Conservation (phyloP, 2,113 vertebrate genomes). For the Anser cygnoides region DNA sequence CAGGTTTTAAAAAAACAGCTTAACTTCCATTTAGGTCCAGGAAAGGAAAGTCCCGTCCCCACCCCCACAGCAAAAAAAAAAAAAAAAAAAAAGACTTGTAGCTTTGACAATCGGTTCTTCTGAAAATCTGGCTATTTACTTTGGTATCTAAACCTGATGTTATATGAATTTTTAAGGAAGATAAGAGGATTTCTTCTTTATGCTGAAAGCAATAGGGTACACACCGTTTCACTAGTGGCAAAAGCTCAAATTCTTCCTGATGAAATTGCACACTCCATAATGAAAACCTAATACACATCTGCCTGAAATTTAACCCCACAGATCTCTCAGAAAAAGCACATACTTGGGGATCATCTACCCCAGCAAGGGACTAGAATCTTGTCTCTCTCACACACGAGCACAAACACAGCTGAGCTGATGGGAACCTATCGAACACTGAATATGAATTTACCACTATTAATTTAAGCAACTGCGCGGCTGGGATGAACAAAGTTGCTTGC, state of each 20-base stretch:
- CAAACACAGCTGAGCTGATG: fast-evolving
- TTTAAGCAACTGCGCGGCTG: not conserved
- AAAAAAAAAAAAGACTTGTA: not conserved
- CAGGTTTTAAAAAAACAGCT: not conserved
- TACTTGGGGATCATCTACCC: not conserved
- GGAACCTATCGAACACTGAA: not conserved
- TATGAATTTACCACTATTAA: fast-evolving
- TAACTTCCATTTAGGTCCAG: not conserved
- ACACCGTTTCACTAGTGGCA: not conserved
- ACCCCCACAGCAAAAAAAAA: no score
- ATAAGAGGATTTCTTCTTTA: not conserved
- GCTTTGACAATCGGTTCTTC: not conserved
- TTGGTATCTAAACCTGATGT: not conserved
- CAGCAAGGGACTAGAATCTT: not conserved
- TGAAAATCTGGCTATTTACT: not conserved
- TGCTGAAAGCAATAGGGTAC: not conserved
- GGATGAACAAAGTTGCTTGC: not conserved
- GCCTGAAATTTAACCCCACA: not conserved
- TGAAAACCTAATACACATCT: not conserved
- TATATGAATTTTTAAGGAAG: not conserved
- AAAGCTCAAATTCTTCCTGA: not conserved
- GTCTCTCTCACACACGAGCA: not conserved
- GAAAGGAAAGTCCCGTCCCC: not conserved
- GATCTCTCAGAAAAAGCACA: not conserved
- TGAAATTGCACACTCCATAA: not conserved